Conservation (phyloP, 2,888 invertebrate species). For the Rotaria macrura region DNA sequence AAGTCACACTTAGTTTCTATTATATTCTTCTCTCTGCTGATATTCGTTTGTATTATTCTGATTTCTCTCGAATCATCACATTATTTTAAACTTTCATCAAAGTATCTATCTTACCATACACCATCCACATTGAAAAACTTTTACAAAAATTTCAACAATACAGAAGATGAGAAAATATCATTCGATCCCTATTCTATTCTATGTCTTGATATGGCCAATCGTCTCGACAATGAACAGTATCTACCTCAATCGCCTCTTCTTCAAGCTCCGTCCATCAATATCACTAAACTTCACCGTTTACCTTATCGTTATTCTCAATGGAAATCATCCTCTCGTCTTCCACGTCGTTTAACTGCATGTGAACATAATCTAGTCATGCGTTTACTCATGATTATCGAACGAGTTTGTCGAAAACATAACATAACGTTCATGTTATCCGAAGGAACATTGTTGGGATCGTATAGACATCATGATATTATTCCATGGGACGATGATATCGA, state of each 20-base stretch:
- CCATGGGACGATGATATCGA: not conserved
- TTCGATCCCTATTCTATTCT: not conserved
- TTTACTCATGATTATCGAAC: not conserved
- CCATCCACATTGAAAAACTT: no score
- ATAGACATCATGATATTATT: not conserved
- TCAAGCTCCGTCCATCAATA: not conserved
- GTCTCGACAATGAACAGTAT: not conserved
- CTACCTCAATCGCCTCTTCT: not conserved
- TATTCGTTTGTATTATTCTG: no score
- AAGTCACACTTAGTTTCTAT: no score
- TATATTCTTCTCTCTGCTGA: no score
- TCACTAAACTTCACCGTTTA: not conserved
- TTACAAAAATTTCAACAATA: not conserved
- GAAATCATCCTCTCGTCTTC: not conserved
- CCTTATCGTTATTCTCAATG: not conserved
- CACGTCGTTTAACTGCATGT: not conserved
- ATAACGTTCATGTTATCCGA: not conserved
- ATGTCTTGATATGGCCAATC: not conserved
- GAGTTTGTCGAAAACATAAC: not conserved
- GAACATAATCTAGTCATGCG: not conserved
- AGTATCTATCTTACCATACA: no score
- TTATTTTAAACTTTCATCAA: not conserved
- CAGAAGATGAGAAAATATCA: not conserved
- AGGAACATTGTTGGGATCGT: not conserved
- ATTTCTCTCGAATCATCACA: not conserved